Evolutionary conservation across 2,113 vertebrate genomes (phyloP), one percentile per base, ranked within the genome.

Genomic region (Pangasianodon hypophthalmus): DNA sequence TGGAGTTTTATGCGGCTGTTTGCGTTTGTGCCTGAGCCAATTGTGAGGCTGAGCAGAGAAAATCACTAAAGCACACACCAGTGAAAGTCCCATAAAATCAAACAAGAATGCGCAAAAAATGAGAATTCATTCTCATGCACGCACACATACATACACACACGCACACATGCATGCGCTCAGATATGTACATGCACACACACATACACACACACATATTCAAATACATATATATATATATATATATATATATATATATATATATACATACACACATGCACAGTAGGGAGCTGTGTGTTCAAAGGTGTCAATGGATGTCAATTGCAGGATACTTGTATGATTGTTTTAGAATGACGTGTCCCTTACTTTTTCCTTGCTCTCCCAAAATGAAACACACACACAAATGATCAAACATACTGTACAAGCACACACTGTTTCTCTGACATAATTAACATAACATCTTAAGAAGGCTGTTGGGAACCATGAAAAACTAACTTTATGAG

Each of bases 231-330:
- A 37, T 37, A 84, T 54, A 87, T 41, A 50, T 13, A 56, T 3
- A 56, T 13, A 56, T 2, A 56, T 13, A 37, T 37, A 37, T 37
- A 37, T 37, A 37, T 37, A 37, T 37, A 37, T 37, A 37, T 37
- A 37, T 37, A 37, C 1, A 37, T 37, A 37, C 1, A 37, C 37
- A 62, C 24, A 86, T 41, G 58, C 21, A 64, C 50, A 79, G 44
- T 18, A 84, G 24, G 52, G 44, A 87, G 86, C 87, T 87, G 8
- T 67, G 87, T 75, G 69, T 90, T 75, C 54, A 80, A 88, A 91
- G 13, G 86, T 92, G 79, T 93, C 77, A 69, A 32, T 69, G 54
- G 71, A 91, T 92, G 37, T 37, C 91, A 89, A 91, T 56, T 87
- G 85, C 92, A 79, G 89, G 90, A 91, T 92, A 88, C 75, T 41